Base-by-base conservation (phyloP, 2,113 vertebrate genomes). In the Macquaria ambigua region DNA sequence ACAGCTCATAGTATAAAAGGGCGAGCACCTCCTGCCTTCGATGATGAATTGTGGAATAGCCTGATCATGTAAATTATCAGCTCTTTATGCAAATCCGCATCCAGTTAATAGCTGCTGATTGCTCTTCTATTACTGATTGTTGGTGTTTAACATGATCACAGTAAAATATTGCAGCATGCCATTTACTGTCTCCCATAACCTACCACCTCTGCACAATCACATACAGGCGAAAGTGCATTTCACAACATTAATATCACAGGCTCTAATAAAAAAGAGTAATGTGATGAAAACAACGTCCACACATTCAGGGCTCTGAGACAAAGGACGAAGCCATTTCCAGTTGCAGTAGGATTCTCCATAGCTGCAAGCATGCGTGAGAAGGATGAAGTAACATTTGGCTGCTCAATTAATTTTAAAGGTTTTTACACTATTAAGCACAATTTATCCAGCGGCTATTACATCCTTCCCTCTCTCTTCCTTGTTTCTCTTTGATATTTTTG, bases 351-450 rank as follows among this genome's bases (percentile, higher is more conserved):
- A 79, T 63, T 83, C 78, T 85, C 63, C 66, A 18, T 76, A 46
- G 72, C 81, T 84, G 81, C 31, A 7, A 88, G 92, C 88, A 83
- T 52, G 74, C 69, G 86, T 46, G 69, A 77, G 86, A 83, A 43
- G 73, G 87, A 83, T 78, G 79, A 84, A 83, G 90, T 82, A 92
- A 88, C 81, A 90, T 93, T 93, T 89, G 77, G 68, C 88, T 88
- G 87, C 90, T 90, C 89, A 90, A 91, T 94, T 95, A 78, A 91
- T 93, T 95, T 93, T 85, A 86, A 89, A 89, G 86, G 90, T 91
- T 92, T 93, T 93, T 92, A 90, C 87, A 90, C 87, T 87, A 80
- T 93, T 93, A 88, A 93, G 73, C 85, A 91, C 83, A 90, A 87
- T 91, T 86, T 94, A 89, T 90, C 92, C 84, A 82, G 77, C 61